phyloP scores from a whole-genome alignment of 2,797 vertebrate species.

The Myotis myotis region DNA sequence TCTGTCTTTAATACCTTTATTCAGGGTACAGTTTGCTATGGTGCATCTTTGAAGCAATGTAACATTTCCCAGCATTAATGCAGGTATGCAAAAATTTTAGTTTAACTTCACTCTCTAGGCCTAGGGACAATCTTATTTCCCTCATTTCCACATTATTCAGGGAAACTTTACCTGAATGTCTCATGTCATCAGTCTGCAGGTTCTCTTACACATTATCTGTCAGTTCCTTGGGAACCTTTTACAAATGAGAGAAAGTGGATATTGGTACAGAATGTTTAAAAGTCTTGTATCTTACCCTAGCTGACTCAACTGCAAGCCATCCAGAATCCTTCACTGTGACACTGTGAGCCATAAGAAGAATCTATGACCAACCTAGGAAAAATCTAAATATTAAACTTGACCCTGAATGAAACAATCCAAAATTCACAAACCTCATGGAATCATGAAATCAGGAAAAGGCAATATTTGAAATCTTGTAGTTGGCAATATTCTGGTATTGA shows the following conservation, averaged over 20 bases:
- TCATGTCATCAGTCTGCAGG: background rate
- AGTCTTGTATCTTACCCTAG: background rate
- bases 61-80: background rate
- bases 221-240: background rate
- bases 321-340: background rate
- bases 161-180: background rate
- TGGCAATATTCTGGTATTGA: background rate
- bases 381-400: background rate
- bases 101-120: background rate
- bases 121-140: background rate
- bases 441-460: background rate
- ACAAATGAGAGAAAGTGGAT: background rate
- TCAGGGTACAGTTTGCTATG: background rate
- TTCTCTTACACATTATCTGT: background rate
- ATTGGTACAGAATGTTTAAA: background rate
- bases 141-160: slow-evolving; percentile 27
- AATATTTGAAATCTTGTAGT: background rate
- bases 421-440: background rate
- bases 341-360: background rate
- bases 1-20: background rate
- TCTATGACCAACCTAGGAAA: background rate
- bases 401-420: background rate
- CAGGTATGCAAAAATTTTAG: background rate
- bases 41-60: background rate
- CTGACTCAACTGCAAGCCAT: background rate